Conservation (phyloP, 2,888 invertebrate genomes). For the Listrodromus nycthemerus region DNA sequence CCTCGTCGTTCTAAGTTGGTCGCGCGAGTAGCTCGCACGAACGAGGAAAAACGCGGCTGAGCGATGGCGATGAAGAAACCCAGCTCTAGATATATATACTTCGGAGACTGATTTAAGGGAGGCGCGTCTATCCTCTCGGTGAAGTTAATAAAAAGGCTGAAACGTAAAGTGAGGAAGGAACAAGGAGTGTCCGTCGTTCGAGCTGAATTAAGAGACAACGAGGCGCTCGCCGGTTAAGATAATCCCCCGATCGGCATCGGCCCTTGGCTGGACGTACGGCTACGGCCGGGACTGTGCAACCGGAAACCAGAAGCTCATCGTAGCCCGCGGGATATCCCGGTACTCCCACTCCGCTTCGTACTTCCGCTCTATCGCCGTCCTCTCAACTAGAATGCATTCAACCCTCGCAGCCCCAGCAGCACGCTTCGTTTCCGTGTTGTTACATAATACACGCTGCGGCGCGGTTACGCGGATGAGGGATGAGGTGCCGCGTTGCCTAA, state of each 20-base stretch:
- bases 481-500: conserved; percentile 84
- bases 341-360: conserved; percentile 39
- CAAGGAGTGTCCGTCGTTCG: not conserved
- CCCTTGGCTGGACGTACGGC: conserved; percentile 18
- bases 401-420: conserved; percentile 71
- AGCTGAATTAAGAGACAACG: conserved; percentile 18
- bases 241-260: conserved; percentile 18
- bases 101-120: conserved; percentile 53
- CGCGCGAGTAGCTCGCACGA: conserved; percentile 51
- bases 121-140: not conserved
- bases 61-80: conserved; percentile 50
- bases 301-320: conserved; percentile 47
- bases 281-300: conserved; percentile 22
- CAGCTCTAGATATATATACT: conserved; percentile 1
- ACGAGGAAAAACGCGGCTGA: conserved; percentile 16
- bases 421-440: conserved; percentile 83
- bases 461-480: conserved; percentile 83
- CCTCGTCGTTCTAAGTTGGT: conserved; percentile 62
- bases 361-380: conserved; percentile 33
- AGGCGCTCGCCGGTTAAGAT: conserved; percentile 6
- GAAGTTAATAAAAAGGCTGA: conserved; percentile 12
- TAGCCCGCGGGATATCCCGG: conserved; percentile 31
- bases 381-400: conserved; percentile 70
- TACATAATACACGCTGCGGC: conserved; percentile 84
- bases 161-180: not conserved